Percentiles rank a stretch among this genome's conserved stretches.
Evolutionary conservation across 2,888 invertebrate species (phyloP).

Genomic region (Macropis europaea): DNA sequence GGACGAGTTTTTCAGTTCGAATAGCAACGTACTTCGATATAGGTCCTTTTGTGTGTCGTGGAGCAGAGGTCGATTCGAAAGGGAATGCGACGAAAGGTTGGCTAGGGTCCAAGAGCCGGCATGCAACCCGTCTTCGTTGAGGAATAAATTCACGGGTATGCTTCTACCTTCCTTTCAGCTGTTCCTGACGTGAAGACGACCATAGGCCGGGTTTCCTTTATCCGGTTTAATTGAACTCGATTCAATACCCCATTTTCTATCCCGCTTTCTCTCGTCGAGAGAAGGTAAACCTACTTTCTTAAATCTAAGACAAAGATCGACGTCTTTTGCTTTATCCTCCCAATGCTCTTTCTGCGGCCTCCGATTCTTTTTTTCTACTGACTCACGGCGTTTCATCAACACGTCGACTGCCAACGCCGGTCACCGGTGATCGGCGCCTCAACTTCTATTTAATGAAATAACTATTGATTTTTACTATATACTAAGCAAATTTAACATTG

Average conservation of each 20-base stretch:
- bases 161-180: constrained; percentile 14
- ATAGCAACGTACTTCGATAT: background rate
- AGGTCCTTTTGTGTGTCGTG: background rate
- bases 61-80: constrained; percentile 40
- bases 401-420: too few species aligned
- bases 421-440: too few species aligned
- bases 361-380: background rate
- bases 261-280: background rate
- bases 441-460: too few species aligned
- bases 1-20: background rate
- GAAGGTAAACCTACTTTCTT: background rate
- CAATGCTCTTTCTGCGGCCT: background rate
- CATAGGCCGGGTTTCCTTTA: background rate
- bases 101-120: constrained; percentile 36
- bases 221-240: constrained; percentile 25
- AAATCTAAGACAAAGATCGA: background rate
- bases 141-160: constrained; percentile 52
- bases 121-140: constrained; percentile 27
- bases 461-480: too few species aligned
- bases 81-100: constrained; percentile 38
- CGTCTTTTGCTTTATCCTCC: too few species aligned
- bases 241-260: background rate
- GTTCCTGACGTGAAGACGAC: constrained; percentile 26
- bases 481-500: too few species aligned
- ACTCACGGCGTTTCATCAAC: too few species aligned